Evolutionary conservation across 2,888 invertebrate species (phyloP).

Genomic region (Aleiodes alternator): DNA sequence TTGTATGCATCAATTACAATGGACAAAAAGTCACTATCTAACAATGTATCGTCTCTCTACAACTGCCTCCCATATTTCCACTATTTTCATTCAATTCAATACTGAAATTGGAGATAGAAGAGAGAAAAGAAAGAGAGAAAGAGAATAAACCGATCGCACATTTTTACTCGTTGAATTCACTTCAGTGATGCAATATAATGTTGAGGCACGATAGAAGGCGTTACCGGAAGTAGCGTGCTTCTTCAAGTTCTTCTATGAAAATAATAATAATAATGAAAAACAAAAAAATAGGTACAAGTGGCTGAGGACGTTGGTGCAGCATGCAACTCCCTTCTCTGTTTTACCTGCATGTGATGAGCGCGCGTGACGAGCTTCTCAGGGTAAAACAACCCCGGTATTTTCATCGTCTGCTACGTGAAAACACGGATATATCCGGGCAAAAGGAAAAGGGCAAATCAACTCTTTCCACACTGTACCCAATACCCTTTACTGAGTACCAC

Average conservation of each 20-base stretch:
- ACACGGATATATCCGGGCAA: conserved; percentile 23
- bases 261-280: background rate
- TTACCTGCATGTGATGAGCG: conserved; percentile 16
- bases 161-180: conserved; percentile 17
- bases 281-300: background rate
- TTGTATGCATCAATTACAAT: conserved; percentile 6
- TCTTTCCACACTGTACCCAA: conserved; percentile 25
- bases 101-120: too few species aligned
- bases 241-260: background rate
- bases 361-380: conserved; percentile 30
- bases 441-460: conserved; percentile 22
- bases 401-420: conserved; percentile 16
- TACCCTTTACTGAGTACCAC: conserved; percentile 12
- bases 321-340: conserved; percentile 14
- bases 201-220: conserved; percentile 26
- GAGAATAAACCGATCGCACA: background rate
- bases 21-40: conserved; percentile 3
- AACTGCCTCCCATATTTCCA: conserved; percentile 2
- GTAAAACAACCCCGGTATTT: conserved; percentile 20
- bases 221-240: conserved; percentile 41
- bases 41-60: background rate
- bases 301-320: conserved; percentile 23
- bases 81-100: too few species aligned
- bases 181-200: conserved; percentile 12
- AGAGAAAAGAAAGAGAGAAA: too few species aligned